Conservation (phyloP, 2,888 invertebrate species). For the Aphelenchoides bicaudatus region DNA sequence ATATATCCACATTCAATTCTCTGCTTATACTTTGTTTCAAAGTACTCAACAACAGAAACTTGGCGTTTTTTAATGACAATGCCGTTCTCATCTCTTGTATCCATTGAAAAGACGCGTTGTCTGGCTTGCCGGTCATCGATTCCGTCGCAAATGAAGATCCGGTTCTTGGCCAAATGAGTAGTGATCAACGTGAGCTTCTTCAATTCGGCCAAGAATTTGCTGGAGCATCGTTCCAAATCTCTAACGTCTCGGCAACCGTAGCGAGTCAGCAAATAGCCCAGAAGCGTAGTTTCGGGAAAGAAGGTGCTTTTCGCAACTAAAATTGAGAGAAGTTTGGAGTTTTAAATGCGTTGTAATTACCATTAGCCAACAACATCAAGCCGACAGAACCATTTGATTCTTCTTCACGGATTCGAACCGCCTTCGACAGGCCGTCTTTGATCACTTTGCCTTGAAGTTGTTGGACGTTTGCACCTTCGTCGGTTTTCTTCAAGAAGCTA, state of each 20-base stretch:
- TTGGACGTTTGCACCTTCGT: background rate
- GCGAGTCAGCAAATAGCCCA: background rate
- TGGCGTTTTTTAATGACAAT: background rate
- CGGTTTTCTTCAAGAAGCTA: constrained; percentile 3
- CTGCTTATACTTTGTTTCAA: constrained; percentile 10
- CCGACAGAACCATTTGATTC: no score
- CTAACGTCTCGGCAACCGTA: background rate
- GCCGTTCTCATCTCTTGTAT: background rate
- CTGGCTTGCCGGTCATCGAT: background rate
- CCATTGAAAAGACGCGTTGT: background rate
- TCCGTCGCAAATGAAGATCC: constrained; percentile 10
- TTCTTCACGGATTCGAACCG: background rate
- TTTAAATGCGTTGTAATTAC: no score
- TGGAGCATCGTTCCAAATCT: background rate
- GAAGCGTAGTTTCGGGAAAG: constrained; percentile 1
- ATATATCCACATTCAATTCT: no score
- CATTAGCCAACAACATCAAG: no score
- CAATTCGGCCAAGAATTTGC: constrained; percentile 1
- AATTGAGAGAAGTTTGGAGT: no score
- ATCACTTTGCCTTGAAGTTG: background rate
- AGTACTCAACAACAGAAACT: background rate
- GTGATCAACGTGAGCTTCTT: constrained; percentile 6
- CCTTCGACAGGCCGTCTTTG: constrained; percentile 7
- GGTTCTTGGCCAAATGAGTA: background rate
- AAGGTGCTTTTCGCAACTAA: constrained; percentile 1